A percentile compares a stretch with the other conserved stretches of the same genome.
Evolutionary conservation across 1,140 invertebrate genomes (phyloP).

Genomic region (Hyposmocoma kahamanoa): DNA sequence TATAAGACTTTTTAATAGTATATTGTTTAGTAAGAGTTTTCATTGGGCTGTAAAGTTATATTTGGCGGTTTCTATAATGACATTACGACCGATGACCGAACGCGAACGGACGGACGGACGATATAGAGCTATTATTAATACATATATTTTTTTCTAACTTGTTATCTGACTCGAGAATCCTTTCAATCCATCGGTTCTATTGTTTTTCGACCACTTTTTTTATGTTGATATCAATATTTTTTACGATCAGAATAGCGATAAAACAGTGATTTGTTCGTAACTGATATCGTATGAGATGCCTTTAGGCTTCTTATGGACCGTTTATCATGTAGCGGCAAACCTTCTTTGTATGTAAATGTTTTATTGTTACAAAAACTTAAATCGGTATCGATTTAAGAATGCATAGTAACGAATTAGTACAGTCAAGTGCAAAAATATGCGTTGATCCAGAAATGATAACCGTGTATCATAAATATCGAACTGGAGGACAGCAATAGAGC

Average conservation of each 20-base stretch:
- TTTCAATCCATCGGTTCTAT: constrained; percentile 67
- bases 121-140: constrained; percentile 67
- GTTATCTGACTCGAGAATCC: constrained; percentile 63
- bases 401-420: no score
- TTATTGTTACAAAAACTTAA: constrained; percentile 48
- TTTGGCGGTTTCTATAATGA: no score
- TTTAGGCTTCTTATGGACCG: constrained; percentile 53
- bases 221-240: constrained; percentile 70
- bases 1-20: no score
- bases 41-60: no score
- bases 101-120: constrained; percentile 32
- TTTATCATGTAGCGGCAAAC: constrained; percentile 60
- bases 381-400: no score
- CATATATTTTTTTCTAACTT: constrained; percentile 56
- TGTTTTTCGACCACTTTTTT: constrained; percentile 69
- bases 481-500: no score
- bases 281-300: constrained; percentile 60
- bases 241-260: constrained; percentile 64
- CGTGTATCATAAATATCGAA: no score
- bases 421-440: no score
- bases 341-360: constrained; percentile 63
- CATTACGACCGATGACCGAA: constrained; percentile 46
- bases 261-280: constrained; percentile 68
- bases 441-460: no score
- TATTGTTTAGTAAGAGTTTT: no score